Conservation (phyloP, 2,113 vertebrate genomes). For the Ailurus styani region DNA sequence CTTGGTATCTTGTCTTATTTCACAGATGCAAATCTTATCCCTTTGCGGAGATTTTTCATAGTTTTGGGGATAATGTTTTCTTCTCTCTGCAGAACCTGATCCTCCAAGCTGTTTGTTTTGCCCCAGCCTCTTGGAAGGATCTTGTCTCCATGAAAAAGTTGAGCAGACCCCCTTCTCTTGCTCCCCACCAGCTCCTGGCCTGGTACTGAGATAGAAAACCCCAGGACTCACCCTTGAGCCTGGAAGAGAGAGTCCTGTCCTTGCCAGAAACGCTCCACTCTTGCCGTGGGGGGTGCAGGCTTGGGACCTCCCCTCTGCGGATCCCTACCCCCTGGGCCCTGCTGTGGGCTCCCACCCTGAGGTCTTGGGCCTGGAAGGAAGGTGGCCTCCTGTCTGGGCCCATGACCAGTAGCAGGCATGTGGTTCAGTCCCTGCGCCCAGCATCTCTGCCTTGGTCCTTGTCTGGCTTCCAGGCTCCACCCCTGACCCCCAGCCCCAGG, state of each 20-base stretch:
- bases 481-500: background rate
- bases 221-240: background rate
- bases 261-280: background rate
- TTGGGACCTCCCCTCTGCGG: accelerated
- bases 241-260: background rate
- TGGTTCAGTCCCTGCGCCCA: background rate
- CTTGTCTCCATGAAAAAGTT: background rate
- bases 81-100: background rate
- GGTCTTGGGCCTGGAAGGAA: background rate
- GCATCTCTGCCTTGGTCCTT: background rate
- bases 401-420: accelerated
- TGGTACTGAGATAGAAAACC: background rate
- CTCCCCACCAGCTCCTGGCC: background rate
- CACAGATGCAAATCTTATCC: too few relatives aligned
- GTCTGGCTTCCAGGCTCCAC: background rate
- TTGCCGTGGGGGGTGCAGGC: background rate
- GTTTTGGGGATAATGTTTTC: background rate
- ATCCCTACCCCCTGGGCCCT: background rate
- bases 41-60: background rate
- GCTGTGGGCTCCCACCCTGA: background rate
- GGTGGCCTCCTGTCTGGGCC: background rate
- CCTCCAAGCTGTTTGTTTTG: background rate
- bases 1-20: background rate
- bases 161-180: background rate
- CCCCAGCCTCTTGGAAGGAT: background rate